Evolutionary conservation across 2,888 invertebrate species (phyloP).

Genomic region (Anthrax anthrax): DNA sequence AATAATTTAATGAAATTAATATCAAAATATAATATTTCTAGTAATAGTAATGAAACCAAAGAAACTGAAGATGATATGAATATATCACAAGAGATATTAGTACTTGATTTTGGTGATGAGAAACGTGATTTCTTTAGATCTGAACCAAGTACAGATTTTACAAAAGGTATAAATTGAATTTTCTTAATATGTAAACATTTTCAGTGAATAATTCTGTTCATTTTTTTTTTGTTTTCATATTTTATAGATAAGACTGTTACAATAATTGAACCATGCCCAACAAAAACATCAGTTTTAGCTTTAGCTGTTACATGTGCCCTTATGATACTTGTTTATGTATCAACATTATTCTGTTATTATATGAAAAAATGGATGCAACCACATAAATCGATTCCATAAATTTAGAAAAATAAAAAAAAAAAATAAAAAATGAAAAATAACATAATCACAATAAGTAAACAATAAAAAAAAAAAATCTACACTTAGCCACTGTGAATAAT

Average conservation of each 20-base stretch:
- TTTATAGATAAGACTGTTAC: conserved; percentile 72
- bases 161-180: conserved; percentile 55
- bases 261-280: conserved; percentile 81
- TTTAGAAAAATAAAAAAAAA: background rate
- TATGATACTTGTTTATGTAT: conserved; percentile 75
- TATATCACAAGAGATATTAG: conserved; percentile 84
- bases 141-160: conserved; percentile 60
- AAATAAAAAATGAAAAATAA: background rate
- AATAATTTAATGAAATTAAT: background rate
- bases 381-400: conserved; percentile 61
- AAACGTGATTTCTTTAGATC: conserved; percentile 65
- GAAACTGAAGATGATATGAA: conserved; percentile 58
- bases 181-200: too few species aligned
- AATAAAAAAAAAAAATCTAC: conserved; percentile 1
- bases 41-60: conserved; percentile 43
- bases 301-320: conserved; percentile 83
- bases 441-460: background rate
- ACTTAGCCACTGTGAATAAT: background rate
- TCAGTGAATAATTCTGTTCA: background rate
- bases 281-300: conserved; percentile 80
- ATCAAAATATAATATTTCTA: conserved; percentile 15
- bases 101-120: conserved; percentile 85
- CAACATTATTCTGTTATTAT: conserved; percentile 83
- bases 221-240: background rate
- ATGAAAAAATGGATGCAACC: conserved; percentile 85